phyloP scores from a whole-genome alignment of 2,797 vertebrate genomes.

The Leucoraja ocellata region DNA sequence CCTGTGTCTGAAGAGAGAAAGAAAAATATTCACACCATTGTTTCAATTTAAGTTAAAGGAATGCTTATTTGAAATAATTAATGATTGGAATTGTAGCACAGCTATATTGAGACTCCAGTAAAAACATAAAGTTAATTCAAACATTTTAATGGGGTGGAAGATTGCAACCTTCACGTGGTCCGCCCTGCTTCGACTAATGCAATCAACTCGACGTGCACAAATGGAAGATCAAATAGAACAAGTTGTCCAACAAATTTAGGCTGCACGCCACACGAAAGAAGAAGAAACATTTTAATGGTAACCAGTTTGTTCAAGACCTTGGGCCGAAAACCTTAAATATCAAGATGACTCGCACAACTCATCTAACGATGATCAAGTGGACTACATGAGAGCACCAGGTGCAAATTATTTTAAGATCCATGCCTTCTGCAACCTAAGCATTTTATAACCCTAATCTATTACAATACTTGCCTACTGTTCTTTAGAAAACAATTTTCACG shows the following conservation, averaged over 20 bases:
- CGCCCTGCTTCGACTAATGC: too few relatives aligned
- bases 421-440: background rate
- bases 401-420: background rate
- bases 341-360: background rate
- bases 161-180: too few relatives aligned
- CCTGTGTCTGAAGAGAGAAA: slow-evolving; percentile 72
- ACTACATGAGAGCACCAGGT: background rate
- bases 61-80: background rate
- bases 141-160: too few relatives aligned
- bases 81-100: background rate
- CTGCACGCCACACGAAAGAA: too few relatives aligned
- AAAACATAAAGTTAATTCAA: background rate
- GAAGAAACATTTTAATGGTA: background rate
- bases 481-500: background rate
- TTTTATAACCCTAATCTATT: background rate
- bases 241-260: too few relatives aligned
- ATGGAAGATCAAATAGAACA: too few relatives aligned
- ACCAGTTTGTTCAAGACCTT: background rate
- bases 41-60: background rate
- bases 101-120: background rate
- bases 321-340: background rate
- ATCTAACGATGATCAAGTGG: background rate
- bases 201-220: too few relatives aligned
- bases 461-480: background rate
- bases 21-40: background rate